Evolutionary conservation across 64 coral and sea anemone species (phyloP).

Genomic region (Porites australiensis): DNA sequence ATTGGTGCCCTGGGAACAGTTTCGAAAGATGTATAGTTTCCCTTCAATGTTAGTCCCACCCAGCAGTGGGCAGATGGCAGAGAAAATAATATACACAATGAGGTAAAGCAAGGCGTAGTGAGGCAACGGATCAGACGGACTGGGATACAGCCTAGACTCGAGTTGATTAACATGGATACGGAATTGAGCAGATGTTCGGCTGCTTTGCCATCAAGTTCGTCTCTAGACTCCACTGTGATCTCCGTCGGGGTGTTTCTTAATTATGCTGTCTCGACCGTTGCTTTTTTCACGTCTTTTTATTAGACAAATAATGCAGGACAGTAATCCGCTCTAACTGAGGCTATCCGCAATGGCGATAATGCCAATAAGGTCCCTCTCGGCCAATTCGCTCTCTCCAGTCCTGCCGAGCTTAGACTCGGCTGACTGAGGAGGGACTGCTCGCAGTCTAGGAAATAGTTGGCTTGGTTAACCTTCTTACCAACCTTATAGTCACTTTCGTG

Average conservation of each 20-base stretch:
- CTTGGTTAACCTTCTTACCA: too few species aligned
- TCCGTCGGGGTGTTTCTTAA: background rate
- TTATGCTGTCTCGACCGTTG: background rate
- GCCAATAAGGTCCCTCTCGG: too few species aligned
- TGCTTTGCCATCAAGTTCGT: background rate
- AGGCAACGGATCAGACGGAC: conserved; percentile 67
- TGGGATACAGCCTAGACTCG: conserved; percentile 48
- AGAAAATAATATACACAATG: conserved; percentile 67
- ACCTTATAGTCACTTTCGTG: too few species aligned
- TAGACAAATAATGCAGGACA: conserved; percentile 4
- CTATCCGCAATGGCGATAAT: too few species aligned
- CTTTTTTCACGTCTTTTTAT: background rate
- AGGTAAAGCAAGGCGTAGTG: conserved; percentile 65
- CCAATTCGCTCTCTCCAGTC: too few species aligned
- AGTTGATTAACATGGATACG: conserved; percentile 72
- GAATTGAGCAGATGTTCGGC: conserved; percentile 68
- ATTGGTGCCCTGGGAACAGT: too few species aligned
- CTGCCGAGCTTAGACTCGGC: too few species aligned
- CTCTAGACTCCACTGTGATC: background rate
- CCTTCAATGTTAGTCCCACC: conserved; percentile 51
- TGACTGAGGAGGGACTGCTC: too few species aligned
- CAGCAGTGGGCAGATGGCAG: conserved; percentile 66
- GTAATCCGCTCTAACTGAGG: too few species aligned
- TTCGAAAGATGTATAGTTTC: conserved; percentile 68
- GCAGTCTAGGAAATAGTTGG: too few species aligned